These are phyloP conservation scores for Eupithecia centaureata DNA, from an alignment of 2,888 invertebrate genomes.

Conservation along the genomic window DNA sequence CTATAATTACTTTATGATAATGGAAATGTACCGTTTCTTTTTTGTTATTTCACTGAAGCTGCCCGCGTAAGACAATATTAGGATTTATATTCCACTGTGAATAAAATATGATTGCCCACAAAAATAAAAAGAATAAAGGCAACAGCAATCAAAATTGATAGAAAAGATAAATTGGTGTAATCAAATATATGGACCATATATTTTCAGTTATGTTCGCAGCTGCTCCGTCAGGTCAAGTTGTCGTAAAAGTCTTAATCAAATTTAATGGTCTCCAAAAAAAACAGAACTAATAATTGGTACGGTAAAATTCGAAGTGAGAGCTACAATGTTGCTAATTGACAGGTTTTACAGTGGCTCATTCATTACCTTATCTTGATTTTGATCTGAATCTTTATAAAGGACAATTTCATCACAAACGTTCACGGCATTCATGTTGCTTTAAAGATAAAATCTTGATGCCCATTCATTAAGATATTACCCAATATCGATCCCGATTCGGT, in stretches of 20 bases:
- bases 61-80: background rate
- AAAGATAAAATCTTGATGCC: slow-evolving; percentile 38
- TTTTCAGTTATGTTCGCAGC: slow-evolving; percentile 6
- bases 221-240: slow-evolving; percentile 14
- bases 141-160: slow-evolving; percentile 14
- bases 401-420: slow-evolving; percentile 38
- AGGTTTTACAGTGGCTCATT: slow-evolving; percentile 26
- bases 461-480: slow-evolving; percentile 30
- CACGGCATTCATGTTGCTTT: slow-evolving; percentile 36
- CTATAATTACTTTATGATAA: slow-evolving; percentile 17
- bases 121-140: background rate
- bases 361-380: slow-evolving; percentile 27
- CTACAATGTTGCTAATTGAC: slow-evolving; percentile 11
- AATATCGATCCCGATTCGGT: slow-evolving; percentile 28
- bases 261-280: slow-evolving; percentile 12
- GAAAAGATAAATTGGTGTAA: slow-evolving; percentile 22
- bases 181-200: slow-evolving; percentile 17
- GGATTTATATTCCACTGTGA: background rate
- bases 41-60: background rate
- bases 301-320: slow-evolving; percentile 3
- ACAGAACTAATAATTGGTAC: background rate
- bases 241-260: slow-evolving; percentile 20
- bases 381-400: slow-evolving; percentile 31
- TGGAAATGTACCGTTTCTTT: background rate
- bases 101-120: background rate